A percentile compares a stretch with the other conserved stretches of the same genome.
Evolutionary conservation across 2,113 vertebrate genomes (phyloP).

Genomic region (Syrmaticus mikado): DNA sequence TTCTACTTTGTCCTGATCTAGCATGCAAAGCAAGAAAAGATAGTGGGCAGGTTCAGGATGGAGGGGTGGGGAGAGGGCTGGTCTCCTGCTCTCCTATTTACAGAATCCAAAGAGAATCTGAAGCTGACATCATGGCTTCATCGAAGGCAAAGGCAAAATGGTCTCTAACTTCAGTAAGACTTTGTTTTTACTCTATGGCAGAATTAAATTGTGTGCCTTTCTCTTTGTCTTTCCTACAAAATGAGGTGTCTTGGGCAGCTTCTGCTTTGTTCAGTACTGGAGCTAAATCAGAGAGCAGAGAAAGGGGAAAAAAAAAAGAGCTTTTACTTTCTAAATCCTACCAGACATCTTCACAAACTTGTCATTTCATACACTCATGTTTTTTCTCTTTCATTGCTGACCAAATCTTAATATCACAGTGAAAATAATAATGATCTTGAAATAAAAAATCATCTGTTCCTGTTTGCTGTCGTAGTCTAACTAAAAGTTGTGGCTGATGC

Average conservation of each 20-base stretch:
- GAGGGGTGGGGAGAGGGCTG: not conserved
- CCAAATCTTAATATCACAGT: slow-evolving; percentile 21
- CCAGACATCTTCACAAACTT: slow-evolving; percentile 2
- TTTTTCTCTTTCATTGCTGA: slow-evolving; percentile 34
- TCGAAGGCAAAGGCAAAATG: not conserved
- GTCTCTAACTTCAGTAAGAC: not conserved
- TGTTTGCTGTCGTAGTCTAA: slow-evolving; percentile 3
- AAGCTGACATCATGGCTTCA: not conserved
- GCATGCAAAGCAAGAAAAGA: not conserved
- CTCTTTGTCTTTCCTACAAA: not conserved
- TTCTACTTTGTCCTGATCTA: not conserved
- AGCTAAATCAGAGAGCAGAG: not conserved
- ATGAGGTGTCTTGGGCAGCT: not conserved
- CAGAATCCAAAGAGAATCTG: not conserved
- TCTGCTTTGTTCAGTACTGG: not conserved
- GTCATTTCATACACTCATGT: not conserved
- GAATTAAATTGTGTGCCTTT: not conserved
- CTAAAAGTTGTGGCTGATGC: slow-evolving; percentile 14
- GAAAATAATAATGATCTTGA: not conserved
- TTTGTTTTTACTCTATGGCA: not conserved
- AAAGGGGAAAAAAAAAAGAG: not conserved
- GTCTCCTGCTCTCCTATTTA: not conserved
- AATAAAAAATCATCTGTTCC: not conserved
- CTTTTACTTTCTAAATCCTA: not conserved
- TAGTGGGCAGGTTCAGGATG: not conserved